Conservation (phyloP, 2,888 invertebrate species). For the Abrostola triplasia region DNA sequence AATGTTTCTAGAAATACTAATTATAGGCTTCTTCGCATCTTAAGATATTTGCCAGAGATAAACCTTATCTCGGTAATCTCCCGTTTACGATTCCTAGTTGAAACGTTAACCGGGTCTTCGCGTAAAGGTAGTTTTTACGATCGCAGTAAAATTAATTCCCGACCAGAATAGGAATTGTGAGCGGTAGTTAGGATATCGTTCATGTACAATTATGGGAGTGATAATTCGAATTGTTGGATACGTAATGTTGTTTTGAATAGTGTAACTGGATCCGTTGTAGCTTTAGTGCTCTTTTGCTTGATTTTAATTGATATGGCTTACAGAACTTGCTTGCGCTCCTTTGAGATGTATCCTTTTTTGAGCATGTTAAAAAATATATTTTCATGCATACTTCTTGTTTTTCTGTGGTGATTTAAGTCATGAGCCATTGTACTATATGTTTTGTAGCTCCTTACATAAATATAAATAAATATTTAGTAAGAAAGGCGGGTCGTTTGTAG, state of each 20-base stretch:
- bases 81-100: conserved; percentile 53
- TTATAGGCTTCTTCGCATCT: conserved; percentile 24
- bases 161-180: conserved; percentile 49
- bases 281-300: background rate
- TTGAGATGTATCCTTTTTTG: no score
- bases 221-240: conserved; percentile 8
- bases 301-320: background rate
- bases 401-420: no score
- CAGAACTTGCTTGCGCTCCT: no score
- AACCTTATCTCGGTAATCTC: conserved; percentile 51
- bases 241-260: background rate
- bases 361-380: no score
- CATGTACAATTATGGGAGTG: conserved; percentile 9
- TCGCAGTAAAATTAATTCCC: conserved; percentile 42
- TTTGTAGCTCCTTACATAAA: no score
- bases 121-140: conserved; percentile 46
- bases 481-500: no score
- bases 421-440: no score
- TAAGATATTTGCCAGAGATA: conserved; percentile 52
- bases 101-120: conserved; percentile 39
- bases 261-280: background rate
- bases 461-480: no score
- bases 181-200: conserved; percentile 20
- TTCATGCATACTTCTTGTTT: no score
- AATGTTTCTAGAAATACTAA: conserved; percentile 42